Percentiles rank a stretch among this genome's conserved stretches.
Evolutionary conservation across 1,140 invertebrate genomes (phyloP).

Genomic region (Chironomus tepperi): DNA sequence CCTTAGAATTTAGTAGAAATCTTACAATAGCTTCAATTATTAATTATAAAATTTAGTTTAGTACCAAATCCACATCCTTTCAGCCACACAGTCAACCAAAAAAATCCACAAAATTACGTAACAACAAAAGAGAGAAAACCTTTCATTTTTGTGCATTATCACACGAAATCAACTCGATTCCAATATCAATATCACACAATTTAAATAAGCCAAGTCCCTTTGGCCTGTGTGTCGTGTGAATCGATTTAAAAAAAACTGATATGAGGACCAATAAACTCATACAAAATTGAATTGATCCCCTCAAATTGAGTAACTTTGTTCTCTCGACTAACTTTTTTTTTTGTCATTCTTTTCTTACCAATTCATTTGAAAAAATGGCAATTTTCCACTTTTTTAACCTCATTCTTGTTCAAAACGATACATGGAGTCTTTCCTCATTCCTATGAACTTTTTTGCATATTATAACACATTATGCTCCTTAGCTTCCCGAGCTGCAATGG

Average conservation of each 20-base stretch:
- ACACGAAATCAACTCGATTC: not conserved
- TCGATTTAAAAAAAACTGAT: not conserved
- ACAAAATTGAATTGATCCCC: constrained; percentile 19
- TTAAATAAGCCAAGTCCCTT: not conserved
- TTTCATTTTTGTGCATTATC: not conserved
- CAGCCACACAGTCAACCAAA: not conserved
- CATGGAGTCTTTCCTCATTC: too few species aligned
- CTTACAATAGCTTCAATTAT: too few species aligned
- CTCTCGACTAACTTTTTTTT: too few species aligned
- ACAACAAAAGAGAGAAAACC: too few species aligned
- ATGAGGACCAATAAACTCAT: constrained; percentile 5
- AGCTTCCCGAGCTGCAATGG: too few species aligned
- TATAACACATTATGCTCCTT: too few species aligned
- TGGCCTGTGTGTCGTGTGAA: not conserved
- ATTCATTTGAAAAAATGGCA: not conserved
- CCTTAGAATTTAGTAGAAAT: too few species aligned
- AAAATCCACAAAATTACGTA: not conserved
- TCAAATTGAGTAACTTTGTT: too few species aligned
- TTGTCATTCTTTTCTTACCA: too few species aligned
- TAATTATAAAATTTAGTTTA: too few species aligned
- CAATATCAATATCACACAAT: not conserved
- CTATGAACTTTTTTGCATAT: too few species aligned
- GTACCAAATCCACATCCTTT: too few species aligned
- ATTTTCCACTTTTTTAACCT: not conserved
- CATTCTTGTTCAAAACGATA: not conserved